These are phyloP conservation scores for Bubalus kerabau DNA, from an alignment of 2,113 vertebrate species.

Conservation along the genomic window DNA sequence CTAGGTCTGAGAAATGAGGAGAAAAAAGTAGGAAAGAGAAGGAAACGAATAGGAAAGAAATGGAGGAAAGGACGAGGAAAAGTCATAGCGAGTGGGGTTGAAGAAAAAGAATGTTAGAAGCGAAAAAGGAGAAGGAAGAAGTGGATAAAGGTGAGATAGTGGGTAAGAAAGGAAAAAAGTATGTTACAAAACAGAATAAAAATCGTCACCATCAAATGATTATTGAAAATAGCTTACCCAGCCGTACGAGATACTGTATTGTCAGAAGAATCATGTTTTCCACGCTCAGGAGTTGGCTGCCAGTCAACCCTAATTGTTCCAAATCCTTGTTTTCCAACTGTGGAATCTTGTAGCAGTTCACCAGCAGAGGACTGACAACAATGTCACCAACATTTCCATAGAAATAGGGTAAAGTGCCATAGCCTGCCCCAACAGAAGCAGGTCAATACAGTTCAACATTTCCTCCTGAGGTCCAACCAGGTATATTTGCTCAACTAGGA, in stretches of 20 bases:
- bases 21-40: neutral
- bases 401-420: conserved; percentile 98
- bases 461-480: neutral
- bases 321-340: conserved; percentile 90
- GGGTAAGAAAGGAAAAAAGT: neutral
- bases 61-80: neutral
- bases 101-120: neutral
- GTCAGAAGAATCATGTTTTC: conserved; percentile 97
- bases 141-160: neutral
- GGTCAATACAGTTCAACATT: conserved; percentile 1
- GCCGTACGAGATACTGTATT: conserved; percentile 93
- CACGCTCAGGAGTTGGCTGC: conserved; percentile 89
- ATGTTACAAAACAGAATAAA: neutral
- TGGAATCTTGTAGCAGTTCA: conserved; percentile 94
- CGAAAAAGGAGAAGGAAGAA: neutral
- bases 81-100: neutral
- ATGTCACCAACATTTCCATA: conserved; percentile 98
- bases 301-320: conserved; percentile 87
- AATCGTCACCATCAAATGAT: neutral
- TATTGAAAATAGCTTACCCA: conserved; percentile 84
- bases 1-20: neutral
- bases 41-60: neutral
- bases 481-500: neutral
- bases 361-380: conserved; percentile 96
- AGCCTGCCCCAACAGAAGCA: conserved; percentile 81